A percentile compares a stretch with the other conserved stretches of the same genome.
Evolutionary conservation across 92 coral and sea anemone genomes (phyloP).

Genomic region (Montipora capitata): DNA sequence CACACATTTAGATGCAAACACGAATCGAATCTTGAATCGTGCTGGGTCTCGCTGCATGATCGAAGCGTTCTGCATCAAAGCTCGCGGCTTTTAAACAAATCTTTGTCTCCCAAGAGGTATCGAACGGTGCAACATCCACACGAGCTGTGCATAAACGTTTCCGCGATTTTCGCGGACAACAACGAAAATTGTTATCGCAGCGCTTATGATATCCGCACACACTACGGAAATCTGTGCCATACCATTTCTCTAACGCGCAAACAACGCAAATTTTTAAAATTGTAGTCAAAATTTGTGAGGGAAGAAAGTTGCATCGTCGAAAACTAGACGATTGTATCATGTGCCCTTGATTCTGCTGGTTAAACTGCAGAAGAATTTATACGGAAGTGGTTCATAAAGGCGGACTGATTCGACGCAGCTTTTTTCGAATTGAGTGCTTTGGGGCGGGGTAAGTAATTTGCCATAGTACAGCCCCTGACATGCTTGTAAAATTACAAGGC

Average conservation of each 20-base stretch:
- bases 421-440: too few relatives aligned
- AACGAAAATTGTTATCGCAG: too few relatives aligned
- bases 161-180: background rate
- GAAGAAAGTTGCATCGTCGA: too few relatives aligned
- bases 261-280: too few relatives aligned
- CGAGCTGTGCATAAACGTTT: background rate
- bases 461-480: slow-evolving; percentile 10
- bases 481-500: background rate
- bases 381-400: too few relatives aligned
- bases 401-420: too few relatives aligned
- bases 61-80: background rate
- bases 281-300: too few relatives aligned
- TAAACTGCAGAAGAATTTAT: too few relatives aligned
- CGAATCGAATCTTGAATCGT: slow-evolving; percentile 4
- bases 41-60: slow-evolving; percentile 30
- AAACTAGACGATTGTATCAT: too few relatives aligned
- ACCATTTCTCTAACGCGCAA: too few relatives aligned
- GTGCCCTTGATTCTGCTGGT: too few relatives aligned
- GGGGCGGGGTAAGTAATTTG: slow-evolving; percentile 13
- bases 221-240: too few relatives aligned
- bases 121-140: background rate
- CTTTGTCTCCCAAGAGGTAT: background rate
- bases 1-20: background rate
- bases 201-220: background rate
- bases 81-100: background rate